phyloP scores from a whole-genome alignment of 2,113 vertebrate species.

The Halichoeres trimaculatus region DNA sequence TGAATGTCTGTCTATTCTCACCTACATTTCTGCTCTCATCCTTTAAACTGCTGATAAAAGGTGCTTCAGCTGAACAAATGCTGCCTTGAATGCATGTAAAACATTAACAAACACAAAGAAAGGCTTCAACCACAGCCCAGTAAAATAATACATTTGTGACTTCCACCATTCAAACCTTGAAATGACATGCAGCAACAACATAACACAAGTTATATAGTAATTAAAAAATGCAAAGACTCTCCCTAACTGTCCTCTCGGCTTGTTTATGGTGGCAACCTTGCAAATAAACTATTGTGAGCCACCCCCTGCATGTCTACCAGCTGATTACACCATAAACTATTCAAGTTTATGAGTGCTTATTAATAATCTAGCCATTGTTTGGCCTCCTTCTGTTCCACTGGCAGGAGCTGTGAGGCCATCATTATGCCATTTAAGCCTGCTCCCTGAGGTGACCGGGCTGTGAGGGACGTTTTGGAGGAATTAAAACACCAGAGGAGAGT shows the following conservation, averaged over 20 bases:
- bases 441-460: constrained; percentile 9
- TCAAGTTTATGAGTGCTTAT: constrained; percentile 60
- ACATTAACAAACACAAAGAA: too few species aligned
- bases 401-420: constrained; percentile 59
- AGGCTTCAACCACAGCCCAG: too few species aligned
- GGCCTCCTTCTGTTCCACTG: constrained; percentile 55
- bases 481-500: constrained; percentile 46
- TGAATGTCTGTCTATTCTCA: neutral
- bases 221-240: neutral
- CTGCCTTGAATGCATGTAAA: neutral
- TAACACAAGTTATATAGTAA: neutral
- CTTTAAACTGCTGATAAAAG: neutral
- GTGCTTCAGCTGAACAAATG: neutral
- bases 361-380: constrained; percentile 68
- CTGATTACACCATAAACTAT: constrained; percentile 49
- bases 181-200: neutral
- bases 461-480: constrained; percentile 47
- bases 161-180: neutral
- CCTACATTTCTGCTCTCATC: neutral
- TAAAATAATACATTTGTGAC: neutral
- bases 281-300: constrained; percentile 5
- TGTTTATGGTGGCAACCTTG: neutral
- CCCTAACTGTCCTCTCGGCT: neutral
- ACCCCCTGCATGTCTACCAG: constrained; percentile 13
- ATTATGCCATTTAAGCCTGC: constrained; percentile 60